A percentile compares a stretch with the other conserved stretches of the same genome.
Evolutionary conservation across 2,888 invertebrate genomes (phyloP).

Genomic region (Aquatica leii): DNA sequence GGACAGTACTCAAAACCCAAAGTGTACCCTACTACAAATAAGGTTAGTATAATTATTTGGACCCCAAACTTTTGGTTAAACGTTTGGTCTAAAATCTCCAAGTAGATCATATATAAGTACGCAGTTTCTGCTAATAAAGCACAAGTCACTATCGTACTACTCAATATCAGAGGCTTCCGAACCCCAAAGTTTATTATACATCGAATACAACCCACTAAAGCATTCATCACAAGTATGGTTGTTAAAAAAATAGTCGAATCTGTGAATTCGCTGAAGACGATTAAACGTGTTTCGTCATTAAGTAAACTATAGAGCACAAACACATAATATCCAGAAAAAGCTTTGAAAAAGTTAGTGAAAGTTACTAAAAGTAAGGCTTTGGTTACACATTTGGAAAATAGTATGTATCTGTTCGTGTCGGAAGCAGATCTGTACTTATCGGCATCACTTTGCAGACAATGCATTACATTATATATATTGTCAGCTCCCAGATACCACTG

Average conservation of each 20-base stretch:
- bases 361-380: slow-evolving; percentile 46
- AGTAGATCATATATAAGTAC: neutral
- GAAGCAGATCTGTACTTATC: slow-evolving; percentile 41
- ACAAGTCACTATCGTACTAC: slow-evolving; percentile 28
- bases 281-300: slow-evolving; percentile 12
- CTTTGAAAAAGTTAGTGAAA: slow-evolving; percentile 42
- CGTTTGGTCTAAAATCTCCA: neutral
- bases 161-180: slow-evolving; percentile 46
- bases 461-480: slow-evolving; percentile 45
- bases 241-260: slow-evolving; percentile 43
- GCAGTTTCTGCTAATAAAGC: neutral
- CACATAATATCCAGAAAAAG: slow-evolving; percentile 47
- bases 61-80: slow-evolving; percentile 34
- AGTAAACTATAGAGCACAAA: slow-evolving; percentile 44
- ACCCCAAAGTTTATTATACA: slow-evolving; percentile 41
- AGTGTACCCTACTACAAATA: slow-evolving; percentile 45
- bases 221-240: slow-evolving; percentile 39
- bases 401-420: slow-evolving; percentile 44
- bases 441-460: slow-evolving; percentile 43
- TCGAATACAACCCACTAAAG: slow-evolving; percentile 40
- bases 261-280: neutral
- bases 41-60: slow-evolving; percentile 30
- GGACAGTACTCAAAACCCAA: slow-evolving; percentile 44
- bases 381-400: slow-evolving; percentile 46
- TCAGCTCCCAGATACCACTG: slow-evolving; percentile 46